Percentiles rank a stretch among this genome's conserved stretches.
Evolutionary conservation across 2,113 vertebrate species (phyloP).

Genomic region (Chrysochloris asiatica): DNA sequence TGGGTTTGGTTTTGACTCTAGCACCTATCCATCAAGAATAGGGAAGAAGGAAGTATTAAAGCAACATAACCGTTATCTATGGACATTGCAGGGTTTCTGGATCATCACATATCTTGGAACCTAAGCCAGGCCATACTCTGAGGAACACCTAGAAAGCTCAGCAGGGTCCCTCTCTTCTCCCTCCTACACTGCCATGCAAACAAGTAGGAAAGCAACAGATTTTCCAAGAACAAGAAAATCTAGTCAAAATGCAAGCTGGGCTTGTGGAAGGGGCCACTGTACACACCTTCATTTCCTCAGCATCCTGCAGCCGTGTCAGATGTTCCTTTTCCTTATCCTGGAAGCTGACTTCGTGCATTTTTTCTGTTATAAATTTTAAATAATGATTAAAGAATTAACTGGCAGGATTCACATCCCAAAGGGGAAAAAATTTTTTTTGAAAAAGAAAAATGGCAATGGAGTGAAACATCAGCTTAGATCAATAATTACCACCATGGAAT

Average conservation of each 20-base stretch:
- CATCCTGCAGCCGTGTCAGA: constrained; percentile 90
- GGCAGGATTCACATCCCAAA: background rate
- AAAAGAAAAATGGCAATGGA: background rate
- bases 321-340: constrained; percentile 94
- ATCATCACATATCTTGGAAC: background rate
- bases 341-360: constrained; percentile 92
- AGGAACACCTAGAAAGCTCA: background rate
- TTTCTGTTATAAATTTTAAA: constrained; percentile 86
- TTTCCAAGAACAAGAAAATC: background rate
- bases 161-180: rapidly evolving
- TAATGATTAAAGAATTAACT: constrained; percentile 13
- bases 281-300: constrained; percentile 92
- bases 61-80: rapidly evolving
- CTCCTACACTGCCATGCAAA: too few species aligned
- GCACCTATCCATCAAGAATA: rapidly evolving
- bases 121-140: background rate
- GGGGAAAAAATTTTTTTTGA: background rate
- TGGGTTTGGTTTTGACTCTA: too few species aligned
- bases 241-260: rapidly evolving
- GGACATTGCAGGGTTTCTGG: background rate
- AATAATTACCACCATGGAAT: background rate
- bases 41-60: rapidly evolving
- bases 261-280: rapidly evolving
- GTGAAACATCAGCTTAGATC: background rate
- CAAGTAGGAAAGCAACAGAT: background rate